Evolutionary conservation across 2,888 invertebrate species (phyloP).

Genomic region (Chymomyza procnemis): DNA sequence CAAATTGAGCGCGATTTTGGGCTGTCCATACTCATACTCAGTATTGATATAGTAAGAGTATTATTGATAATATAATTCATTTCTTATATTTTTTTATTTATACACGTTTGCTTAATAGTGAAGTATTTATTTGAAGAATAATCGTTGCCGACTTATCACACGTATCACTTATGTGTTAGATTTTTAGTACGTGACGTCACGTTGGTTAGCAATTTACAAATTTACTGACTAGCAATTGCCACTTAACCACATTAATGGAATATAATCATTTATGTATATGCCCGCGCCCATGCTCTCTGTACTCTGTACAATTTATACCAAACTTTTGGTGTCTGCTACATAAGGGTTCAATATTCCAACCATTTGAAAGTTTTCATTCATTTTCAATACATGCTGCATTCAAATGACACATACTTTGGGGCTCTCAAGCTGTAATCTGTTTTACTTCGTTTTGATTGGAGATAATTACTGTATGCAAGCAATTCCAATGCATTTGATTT

Average conservation of each 20-base stretch:
- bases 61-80: constrained; percentile 6
- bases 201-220: background rate
- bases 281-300: background rate
- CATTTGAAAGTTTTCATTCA: background rate
- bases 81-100: constrained; percentile 34
- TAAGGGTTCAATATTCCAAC: constrained; percentile 1
- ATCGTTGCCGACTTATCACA: constrained; percentile 20
- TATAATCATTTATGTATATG: background rate
- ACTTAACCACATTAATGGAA: background rate
- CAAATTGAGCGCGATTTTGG: constrained; percentile 13
- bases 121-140: background rate
- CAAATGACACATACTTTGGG: too few relatives aligned
- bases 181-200: constrained; percentile 37
- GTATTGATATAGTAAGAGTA: background rate
- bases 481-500: background rate
- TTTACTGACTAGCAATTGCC: constrained; percentile 5
- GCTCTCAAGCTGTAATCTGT: background rate
- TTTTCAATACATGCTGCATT: background rate
- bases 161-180: constrained; percentile 24
- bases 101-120: background rate
- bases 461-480: background rate
- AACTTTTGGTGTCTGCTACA: background rate
- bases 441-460: background rate
- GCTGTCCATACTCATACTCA: constrained; percentile 20
- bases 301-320: background rate